A percentile compares a stretch with the other conserved stretches of the same genome.
These are phyloP conservation scores for Bursaphelenchus mucronatus DNA, from an alignment of 1,140 invertebrate genomes.

Conservation along the genomic window DNA sequence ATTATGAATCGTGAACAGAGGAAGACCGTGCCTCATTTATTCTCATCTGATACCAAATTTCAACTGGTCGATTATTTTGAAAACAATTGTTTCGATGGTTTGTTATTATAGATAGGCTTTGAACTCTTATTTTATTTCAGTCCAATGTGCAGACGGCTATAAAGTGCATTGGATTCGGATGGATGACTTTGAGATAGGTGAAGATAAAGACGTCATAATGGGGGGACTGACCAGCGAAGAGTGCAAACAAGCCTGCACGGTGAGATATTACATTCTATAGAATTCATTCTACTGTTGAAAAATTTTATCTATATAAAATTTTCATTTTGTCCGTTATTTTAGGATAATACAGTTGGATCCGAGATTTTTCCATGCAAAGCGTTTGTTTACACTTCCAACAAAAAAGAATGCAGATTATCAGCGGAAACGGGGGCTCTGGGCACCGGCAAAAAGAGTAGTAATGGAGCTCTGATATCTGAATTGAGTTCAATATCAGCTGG, in stretches of 20 bases:
- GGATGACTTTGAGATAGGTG: slow-evolving; percentile 50
- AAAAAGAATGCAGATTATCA: slow-evolving; percentile 50
- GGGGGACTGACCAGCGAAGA: slow-evolving; percentile 46
- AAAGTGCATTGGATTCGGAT: slow-evolving; percentile 51
- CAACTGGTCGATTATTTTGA: slow-evolving; percentile 58
- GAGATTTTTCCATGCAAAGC: slow-evolving; percentile 56
- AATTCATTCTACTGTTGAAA: not conserved
- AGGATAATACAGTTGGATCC: slow-evolving; percentile 49
- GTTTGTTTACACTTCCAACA: slow-evolving; percentile 50
- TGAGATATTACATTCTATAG: slow-evolving; percentile 20
- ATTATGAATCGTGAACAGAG: slow-evolving; percentile 52
- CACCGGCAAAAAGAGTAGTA: slow-evolving; percentile 18
- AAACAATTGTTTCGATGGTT: slow-evolving; percentile 57
- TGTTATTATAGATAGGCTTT: not conserved
- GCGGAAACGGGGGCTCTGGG: slow-evolving; percentile 44
- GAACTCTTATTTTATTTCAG: slow-evolving; percentile 33
- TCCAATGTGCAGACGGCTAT: slow-evolving; percentile 33
- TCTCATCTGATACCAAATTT: slow-evolving; percentile 38
- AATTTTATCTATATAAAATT: not conserved
- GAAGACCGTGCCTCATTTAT: slow-evolving; percentile 36
- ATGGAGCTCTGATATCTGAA: slow-evolving; percentile 35
- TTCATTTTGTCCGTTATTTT: not conserved
- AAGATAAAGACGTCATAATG: slow-evolving; percentile 50
- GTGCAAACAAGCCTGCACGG: slow-evolving; percentile 48
- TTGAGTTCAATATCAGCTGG: slow-evolving; percentile 52